Percentiles rank a stretch among this genome's conserved stretches.
phyloP scores from a whole-genome alignment of 2,797 vertebrate genomes.

The Cirrhinus molitorella region DNA sequence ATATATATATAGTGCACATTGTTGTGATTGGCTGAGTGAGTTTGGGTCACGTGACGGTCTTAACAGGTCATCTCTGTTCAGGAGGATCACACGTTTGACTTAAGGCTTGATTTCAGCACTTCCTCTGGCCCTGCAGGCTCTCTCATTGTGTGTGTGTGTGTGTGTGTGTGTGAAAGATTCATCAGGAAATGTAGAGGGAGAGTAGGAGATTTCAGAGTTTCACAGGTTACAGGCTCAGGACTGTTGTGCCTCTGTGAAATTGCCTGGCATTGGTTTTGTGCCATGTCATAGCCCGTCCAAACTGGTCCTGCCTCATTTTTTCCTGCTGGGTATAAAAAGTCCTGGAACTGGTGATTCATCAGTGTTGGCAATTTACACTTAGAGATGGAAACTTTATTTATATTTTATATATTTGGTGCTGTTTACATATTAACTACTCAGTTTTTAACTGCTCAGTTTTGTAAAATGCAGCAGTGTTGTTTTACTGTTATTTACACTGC shows the following conservation, averaged over 20 bases:
- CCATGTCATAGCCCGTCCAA: not conserved
- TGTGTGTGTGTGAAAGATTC: not conserved
- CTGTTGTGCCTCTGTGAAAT: not conserved
- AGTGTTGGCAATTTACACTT: conserved; percentile 1
- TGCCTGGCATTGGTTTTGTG: not conserved
- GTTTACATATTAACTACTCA: not conserved
- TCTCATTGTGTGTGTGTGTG: not conserved
- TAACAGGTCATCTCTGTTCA: conserved; percentile 43
- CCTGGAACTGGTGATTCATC: conserved; percentile 33
- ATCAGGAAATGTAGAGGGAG: conserved; percentile 2
- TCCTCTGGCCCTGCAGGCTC: conserved; percentile 4
- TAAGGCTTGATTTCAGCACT: conserved; percentile 24
- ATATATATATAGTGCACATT: not conserved
- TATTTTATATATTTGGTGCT: not conserved
- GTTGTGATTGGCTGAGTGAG: conserved; percentile 15
- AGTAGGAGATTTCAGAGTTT: conserved; percentile 5
- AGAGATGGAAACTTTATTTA: conserved; percentile 5
- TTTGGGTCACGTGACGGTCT: conserved; percentile 46
- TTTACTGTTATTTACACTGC: not conserved
- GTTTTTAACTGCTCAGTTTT: not conserved
- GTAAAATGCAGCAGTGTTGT: not conserved
- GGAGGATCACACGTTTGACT: conserved; percentile 34
- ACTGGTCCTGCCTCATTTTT: not conserved
- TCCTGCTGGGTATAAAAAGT: not conserved
- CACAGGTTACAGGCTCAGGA: not conserved